phyloP scores from a whole-genome alignment of 2,797 vertebrate species.

The Thaleichthys pacificus region DNA sequence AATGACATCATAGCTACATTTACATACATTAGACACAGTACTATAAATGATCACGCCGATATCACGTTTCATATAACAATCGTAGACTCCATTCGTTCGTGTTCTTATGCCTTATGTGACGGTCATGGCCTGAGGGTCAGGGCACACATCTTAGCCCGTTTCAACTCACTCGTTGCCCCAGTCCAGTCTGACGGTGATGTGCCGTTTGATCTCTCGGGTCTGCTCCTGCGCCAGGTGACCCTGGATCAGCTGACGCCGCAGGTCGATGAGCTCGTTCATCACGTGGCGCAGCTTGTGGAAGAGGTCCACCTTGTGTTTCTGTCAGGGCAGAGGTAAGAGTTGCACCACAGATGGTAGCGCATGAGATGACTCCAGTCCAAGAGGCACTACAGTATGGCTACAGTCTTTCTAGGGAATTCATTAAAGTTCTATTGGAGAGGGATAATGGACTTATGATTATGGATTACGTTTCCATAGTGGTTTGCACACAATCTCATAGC shows the following conservation, averaged over 20 bases:
- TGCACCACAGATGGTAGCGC: background rate
- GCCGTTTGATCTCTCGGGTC: conserved; percentile 95
- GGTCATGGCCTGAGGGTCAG: background rate
- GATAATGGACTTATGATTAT: background rate
- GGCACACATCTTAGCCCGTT: background rate
- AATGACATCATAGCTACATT: conserved; percentile 55
- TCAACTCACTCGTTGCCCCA: conserved; percentile 99
- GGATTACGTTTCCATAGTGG: background rate
- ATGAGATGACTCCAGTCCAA: background rate
- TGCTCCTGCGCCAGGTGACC: conserved; percentile 98
- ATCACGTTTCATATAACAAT: background rate
- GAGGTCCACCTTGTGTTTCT: conserved; percentile 99
- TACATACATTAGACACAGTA: background rate
- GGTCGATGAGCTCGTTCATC: conserved; percentile 98
- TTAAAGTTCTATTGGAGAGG: background rate
- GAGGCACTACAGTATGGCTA: background rate
- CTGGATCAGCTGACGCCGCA: conserved; percentile 95
- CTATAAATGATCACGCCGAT: background rate
- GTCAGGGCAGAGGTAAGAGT: conserved; percentile 17
- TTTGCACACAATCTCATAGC: background rate
- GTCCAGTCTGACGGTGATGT: conserved; percentile 95
- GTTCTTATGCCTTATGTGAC: too few relatives aligned
- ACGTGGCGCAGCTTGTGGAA: conserved; percentile 99
- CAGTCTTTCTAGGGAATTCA: background rate
- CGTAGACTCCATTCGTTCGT: too few relatives aligned